A percentile compares a stretch with the other conserved stretches of the same genome.
These are phyloP conservation scores for Rapana venosa DNA, from an alignment of 2,888 invertebrate species.

Conservation along the genomic window DNA sequence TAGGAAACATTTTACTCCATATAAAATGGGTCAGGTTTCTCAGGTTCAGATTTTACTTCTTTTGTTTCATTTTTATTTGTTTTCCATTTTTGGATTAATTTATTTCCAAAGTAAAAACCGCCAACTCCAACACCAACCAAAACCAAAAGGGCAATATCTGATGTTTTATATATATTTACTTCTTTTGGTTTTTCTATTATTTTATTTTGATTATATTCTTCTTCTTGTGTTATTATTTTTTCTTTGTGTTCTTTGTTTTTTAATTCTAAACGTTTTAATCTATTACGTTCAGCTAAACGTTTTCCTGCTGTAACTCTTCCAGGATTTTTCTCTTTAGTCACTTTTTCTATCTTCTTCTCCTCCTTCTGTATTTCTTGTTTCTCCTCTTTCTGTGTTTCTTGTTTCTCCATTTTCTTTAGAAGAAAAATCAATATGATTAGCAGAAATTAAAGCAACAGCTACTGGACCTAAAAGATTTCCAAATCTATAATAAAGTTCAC, in stretches of 20 bases:
- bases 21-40: constrained; percentile 14
- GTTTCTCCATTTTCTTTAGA: not conserved
- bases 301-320: not conserved
- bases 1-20: not conserved
- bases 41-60: not conserved
- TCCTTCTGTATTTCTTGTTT: not conserved
- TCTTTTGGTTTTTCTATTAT: not conserved
- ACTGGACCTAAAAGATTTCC: constrained; percentile 8
- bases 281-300: constrained; percentile 4
- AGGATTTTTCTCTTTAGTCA: not conserved
- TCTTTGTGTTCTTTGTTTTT: constrained; percentile 7
- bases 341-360: not conserved
- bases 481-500: constrained; percentile 12
- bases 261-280: constrained; percentile 2
- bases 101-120: not conserved
- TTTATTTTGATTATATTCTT: not conserved
- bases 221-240: constrained; percentile 10
- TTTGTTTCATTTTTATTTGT: constrained; percentile 5
- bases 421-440: constrained; percentile 18
- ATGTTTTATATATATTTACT: not conserved
- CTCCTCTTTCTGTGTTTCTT: not conserved
- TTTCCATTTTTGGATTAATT: not conserved
- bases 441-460: constrained; percentile 7
- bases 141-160: too few relatives aligned
- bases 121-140: not conserved